Percentiles rank a stretch among this genome's conserved stretches.
These are phyloP conservation scores for Xiphophorus couchianus DNA, from an alignment of 2,113 vertebrate genomes.

Conservation along the genomic window DNA sequence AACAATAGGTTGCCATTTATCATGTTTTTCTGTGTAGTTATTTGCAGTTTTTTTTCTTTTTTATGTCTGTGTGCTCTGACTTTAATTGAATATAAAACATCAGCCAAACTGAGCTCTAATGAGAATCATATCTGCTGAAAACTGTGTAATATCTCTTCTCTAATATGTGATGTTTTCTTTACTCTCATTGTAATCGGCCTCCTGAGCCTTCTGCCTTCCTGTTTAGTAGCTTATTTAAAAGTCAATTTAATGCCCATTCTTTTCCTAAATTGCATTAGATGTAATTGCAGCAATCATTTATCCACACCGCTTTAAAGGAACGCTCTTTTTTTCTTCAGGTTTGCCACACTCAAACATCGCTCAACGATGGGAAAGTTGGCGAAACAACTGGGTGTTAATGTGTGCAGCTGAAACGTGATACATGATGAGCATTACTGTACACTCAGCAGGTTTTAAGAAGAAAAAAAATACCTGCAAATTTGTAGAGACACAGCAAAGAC, in stretches of 20 bases:
- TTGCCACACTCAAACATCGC: too few relatives aligned
- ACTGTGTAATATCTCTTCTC: neutral
- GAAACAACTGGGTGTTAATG: too few relatives aligned
- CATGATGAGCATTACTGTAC: too few relatives aligned
- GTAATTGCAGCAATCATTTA: slow-evolving; percentile 26
- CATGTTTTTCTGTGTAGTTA: neutral
- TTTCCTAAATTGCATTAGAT: slow-evolving; percentile 9
- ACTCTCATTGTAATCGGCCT: neutral
- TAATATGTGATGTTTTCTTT: neutral
- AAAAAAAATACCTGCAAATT: too few relatives aligned
- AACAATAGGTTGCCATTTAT: neutral
- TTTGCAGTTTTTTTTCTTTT: neutral
- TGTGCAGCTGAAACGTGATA: too few relatives aligned
- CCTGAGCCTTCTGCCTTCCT: neutral
- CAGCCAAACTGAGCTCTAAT: neutral
- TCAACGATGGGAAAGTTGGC: too few relatives aligned
- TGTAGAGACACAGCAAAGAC: too few relatives aligned
- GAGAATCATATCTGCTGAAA: neutral
- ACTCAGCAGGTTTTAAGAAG: too few relatives aligned
- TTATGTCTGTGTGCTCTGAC: too few relatives aligned
- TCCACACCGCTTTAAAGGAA: neutral
- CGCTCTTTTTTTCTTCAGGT: too few relatives aligned
- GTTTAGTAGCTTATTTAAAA: slow-evolving; percentile 22
- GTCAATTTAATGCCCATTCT: slow-evolving; percentile 6
- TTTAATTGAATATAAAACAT: neutral